Evolutionary conservation across 2,888 invertebrate species (phyloP).

Genomic region (Caenorhabditis angaria): DNA sequence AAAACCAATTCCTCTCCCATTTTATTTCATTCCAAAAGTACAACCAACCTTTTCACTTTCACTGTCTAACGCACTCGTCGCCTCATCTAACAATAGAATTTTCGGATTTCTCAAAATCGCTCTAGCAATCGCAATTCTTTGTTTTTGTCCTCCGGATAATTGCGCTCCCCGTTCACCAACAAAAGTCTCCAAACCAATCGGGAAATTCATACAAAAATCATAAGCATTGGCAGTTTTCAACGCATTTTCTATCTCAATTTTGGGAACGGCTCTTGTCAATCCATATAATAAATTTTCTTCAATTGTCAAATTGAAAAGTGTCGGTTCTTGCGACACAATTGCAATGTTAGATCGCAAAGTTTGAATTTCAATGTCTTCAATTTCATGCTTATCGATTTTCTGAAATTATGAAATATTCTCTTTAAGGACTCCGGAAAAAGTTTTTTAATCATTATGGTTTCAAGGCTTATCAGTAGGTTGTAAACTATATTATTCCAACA

Average conservation of each 20-base stretch:
- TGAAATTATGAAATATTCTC: no score
- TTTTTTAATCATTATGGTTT: no score
- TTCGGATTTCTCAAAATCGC: slow-evolving; percentile 39
- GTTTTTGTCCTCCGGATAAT: slow-evolving; percentile 74
- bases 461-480: no score
- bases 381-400: slow-evolving; percentile 71
- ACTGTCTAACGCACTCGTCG: slow-evolving; percentile 57
- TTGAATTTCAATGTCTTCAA: slow-evolving; percentile 55
- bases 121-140: slow-evolving; percentile 74
- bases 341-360: slow-evolving; percentile 72
- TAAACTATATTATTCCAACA: no score
- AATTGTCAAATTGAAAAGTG: slow-evolving; percentile 73
- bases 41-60: slow-evolving; percentile 52
- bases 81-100: slow-evolving; percentile 47
- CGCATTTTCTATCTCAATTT: slow-evolving; percentile 55
- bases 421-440: no score
- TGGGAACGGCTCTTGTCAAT: slow-evolving; percentile 15
- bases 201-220: slow-evolving; percentile 73
- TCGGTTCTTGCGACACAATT: slow-evolving; percentile 73
- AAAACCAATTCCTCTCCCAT: no score
- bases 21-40: no score
- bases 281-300: slow-evolving; percentile 33
- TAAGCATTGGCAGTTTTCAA: slow-evolving; percentile 74
- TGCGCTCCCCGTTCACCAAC: slow-evolving; percentile 74
- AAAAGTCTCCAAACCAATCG: slow-evolving; percentile 73